phyloP scores from a whole-genome alignment of 2,113 vertebrate species.

The Tyrannus savana region DNA sequence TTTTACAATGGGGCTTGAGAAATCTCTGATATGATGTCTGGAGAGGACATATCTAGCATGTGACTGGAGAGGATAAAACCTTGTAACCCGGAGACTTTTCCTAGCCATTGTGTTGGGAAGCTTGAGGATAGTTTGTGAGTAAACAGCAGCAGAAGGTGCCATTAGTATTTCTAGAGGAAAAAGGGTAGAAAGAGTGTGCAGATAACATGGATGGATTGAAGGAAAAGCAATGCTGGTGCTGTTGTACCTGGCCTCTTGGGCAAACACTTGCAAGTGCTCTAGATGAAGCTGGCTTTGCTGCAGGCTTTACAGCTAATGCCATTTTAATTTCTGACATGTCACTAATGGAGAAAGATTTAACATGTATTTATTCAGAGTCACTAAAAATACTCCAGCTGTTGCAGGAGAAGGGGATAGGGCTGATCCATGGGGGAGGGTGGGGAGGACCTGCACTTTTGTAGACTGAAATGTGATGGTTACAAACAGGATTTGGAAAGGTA shows the following conservation, averaged over 20 bases:
- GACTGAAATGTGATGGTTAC: not conserved
- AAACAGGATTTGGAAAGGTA: not conserved
- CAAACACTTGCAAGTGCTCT: not conserved
- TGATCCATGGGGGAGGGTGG: not conserved
- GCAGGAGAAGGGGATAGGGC: not conserved
- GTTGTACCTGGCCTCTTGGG: not conserved
- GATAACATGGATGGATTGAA: not conserved
- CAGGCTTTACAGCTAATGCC: conserved; percentile 21
- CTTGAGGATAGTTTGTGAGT: not conserved
- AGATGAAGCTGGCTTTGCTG: conserved; percentile 18
- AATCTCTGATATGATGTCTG: not conserved
- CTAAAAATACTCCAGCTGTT: conserved; percentile 45
- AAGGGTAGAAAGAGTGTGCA: not conserved
- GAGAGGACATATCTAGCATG: not conserved
- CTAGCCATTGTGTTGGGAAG: not conserved
- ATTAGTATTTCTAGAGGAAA: not conserved
- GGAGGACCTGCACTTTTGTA: not conserved
- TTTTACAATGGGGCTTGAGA: not conserved
- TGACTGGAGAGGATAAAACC: not conserved
- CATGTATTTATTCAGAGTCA: conserved; percentile 15
- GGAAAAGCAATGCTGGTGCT: not conserved
- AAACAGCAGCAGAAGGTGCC: not conserved
- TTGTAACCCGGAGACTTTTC: not conserved
- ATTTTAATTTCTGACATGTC: conserved; percentile 35
- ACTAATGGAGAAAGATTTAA: conserved; percentile 27